phyloP scores from a whole-genome alignment of 2,888 invertebrate species.

The Tethea ocularis region DNA sequence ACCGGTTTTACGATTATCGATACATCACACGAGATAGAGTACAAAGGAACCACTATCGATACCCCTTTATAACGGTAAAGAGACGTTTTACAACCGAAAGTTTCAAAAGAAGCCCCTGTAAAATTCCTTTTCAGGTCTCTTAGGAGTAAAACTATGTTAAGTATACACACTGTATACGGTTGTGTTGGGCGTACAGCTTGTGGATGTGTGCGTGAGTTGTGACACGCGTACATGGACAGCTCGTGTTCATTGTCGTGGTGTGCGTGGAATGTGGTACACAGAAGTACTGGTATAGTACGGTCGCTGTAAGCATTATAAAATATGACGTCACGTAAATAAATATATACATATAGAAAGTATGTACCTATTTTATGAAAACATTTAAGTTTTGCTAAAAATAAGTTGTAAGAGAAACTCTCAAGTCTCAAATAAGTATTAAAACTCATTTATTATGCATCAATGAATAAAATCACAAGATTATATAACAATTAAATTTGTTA shows the following conservation, averaged over 20 bases:
- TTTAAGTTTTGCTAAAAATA: no score
- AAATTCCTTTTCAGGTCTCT: constrained; percentile 78
- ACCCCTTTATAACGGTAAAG: constrained; percentile 62
- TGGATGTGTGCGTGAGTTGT: constrained; percentile 61
- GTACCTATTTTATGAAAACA: no score
- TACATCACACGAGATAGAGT: constrained; percentile 53
- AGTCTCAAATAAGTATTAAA: no score
- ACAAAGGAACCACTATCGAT: constrained; percentile 66
- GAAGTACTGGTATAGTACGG: constrained; percentile 43
- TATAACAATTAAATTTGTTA: no score
- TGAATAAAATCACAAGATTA: no score
- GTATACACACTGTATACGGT: constrained; percentile 47
- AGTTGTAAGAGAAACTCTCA: no score
- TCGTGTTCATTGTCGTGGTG: constrained; percentile 34
- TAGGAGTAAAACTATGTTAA: constrained; percentile 64
- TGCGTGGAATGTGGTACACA: constrained; percentile 62
- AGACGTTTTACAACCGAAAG: constrained; percentile 70
- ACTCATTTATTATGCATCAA: no score
- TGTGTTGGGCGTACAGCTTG: constrained; percentile 60
- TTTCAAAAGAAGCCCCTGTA: constrained; percentile 78
- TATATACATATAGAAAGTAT: constrained; percentile 11
- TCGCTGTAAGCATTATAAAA: constrained; percentile 40
- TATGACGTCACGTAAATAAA: constrained; percentile 55
- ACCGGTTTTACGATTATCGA: constrained; percentile 54
- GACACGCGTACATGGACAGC: constrained; percentile 38